Base-by-base conservation (phyloP, 2,797 vertebrate species). In the Hippocampus kuda region DNA sequence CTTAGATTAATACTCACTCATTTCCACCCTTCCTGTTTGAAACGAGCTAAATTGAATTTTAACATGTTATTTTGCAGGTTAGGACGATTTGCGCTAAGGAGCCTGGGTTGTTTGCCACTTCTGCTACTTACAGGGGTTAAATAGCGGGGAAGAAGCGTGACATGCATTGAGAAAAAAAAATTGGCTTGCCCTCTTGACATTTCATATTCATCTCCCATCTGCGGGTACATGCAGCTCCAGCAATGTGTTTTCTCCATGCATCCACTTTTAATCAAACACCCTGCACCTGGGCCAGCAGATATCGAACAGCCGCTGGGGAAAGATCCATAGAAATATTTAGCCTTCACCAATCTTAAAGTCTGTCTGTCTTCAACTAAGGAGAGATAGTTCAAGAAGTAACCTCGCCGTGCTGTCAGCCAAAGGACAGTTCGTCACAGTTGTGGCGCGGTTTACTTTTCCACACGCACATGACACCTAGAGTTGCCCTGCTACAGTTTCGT, bases 211-310 rank as follows among this genome's bases (percentile, higher is more conserved):
- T 65, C 44, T 65, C 69, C 69, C 69, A 69, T 72, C 68, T 22
- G 61, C 8, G 63, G 15, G 42, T 30, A 20, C 65, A 53, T 51
- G 27, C 27, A 34, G 18, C 30, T 67, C 65, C 59, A 20, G 57
- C 57, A 34, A 10, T 3, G 30, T 18, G 30, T 61, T 61, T 61
- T 34, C 59, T 20, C 27, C 42, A 65, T 65, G 63, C 74, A 71
- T 81, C 59, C 53, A 71, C 80, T 77, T 83, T 81, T 80, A 79
- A 81, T 82, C 72, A 75, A 72, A 72, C 76, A 67, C 30, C 75
- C 70, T 82, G 74, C 73, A 70, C 73, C 67, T 41, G 24, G 72
- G 54, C 76, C 76, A 71, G 76, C 70, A 30, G 68, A 72, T 67
- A 83, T 78, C 77, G 68, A 70, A 66, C 71, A 68, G 70, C 74